Evolutionary conservation across 2,113 vertebrate species (phyloP).

Genomic region (Lates calcarifer): DNA sequence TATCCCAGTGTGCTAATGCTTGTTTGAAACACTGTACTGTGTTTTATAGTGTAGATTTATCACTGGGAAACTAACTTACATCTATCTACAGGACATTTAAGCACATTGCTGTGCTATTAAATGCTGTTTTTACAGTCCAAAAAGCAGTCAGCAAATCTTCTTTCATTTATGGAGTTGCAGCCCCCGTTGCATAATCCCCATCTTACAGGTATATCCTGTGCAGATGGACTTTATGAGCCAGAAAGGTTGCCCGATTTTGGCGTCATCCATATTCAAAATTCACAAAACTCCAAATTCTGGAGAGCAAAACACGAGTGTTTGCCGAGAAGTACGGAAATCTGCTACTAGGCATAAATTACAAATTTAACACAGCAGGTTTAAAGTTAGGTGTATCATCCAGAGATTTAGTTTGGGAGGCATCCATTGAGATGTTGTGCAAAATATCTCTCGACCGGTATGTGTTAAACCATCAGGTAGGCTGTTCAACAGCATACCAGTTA

Average conservation of each 20-base stretch:
- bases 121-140: neutral
- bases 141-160: neutral
- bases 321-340: neutral
- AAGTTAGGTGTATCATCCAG: neutral
- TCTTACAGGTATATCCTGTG: neutral
- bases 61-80: neutral
- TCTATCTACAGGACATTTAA: neutral
- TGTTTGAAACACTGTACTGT: neutral
- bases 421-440: neutral
- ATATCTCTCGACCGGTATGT: neutral
- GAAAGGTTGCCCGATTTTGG: neutral
- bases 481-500: neutral
- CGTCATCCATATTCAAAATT: neutral
- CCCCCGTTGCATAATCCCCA: neutral
- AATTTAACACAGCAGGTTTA: neutral
- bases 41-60: neutral
- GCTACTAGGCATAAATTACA: neutral
- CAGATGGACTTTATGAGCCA: neutral
- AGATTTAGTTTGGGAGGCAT: neutral
- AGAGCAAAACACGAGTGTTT: neutral
- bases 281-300: neutral
- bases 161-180: neutral
- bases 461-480: neutral
- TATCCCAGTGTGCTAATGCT: neutral
- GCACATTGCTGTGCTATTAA: neutral